These are phyloP conservation scores for Dilophus febrilis DNA, from an alignment of 2,888 invertebrate species.

Conservation along the genomic window DNA sequence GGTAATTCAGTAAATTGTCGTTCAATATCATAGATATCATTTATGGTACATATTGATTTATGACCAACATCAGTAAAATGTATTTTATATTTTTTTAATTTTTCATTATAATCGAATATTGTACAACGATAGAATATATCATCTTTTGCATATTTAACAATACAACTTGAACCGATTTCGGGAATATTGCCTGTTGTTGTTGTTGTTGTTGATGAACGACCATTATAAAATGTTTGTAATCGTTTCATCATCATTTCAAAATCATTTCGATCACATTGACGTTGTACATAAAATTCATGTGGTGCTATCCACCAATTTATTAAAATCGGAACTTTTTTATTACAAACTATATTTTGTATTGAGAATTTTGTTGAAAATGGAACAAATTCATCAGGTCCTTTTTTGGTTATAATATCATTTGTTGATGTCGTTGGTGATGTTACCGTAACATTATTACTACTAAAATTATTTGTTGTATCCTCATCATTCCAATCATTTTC, in stretches of 20 bases:
- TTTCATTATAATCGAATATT: slow-evolving; percentile 37
- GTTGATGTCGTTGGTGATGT: slow-evolving; percentile 1
- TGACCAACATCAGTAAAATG: slow-evolving; percentile 65
- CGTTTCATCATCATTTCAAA: slow-evolving; percentile 53
- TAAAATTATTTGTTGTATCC: slow-evolving; percentile 6
- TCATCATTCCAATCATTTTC: slow-evolving; percentile 7
- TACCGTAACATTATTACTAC: slow-evolving; percentile 1
- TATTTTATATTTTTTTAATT: slow-evolving; percentile 43
- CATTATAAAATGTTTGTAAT: slow-evolving; percentile 49
- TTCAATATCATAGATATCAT: slow-evolving; percentile 53
- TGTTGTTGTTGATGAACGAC: slow-evolving; percentile 19
- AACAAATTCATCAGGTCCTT: slow-evolving; percentile 33
- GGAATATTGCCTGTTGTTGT: slow-evolving; percentile 29
- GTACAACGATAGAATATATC: slow-evolving; percentile 53
- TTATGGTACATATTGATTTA: slow-evolving; percentile 40
- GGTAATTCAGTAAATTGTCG: slow-evolving; percentile 45
- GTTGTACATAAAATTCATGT: slow-evolving; percentile 49
- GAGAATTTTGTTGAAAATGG: slow-evolving; percentile 33
- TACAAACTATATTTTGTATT: slow-evolving; percentile 32
- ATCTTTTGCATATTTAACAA: slow-evolving; percentile 55
- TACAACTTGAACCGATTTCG: slow-evolving; percentile 45
- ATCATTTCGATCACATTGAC: slow-evolving; percentile 33
- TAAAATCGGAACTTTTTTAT: slow-evolving; percentile 38
- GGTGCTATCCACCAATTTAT: slow-evolving; percentile 65
- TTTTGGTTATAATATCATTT: slow-evolving; percentile 5